These are phyloP conservation scores for Ceratotherium simum DNA, from an alignment of 2,113 vertebrate genomes.

Conservation along the genomic window DNA sequence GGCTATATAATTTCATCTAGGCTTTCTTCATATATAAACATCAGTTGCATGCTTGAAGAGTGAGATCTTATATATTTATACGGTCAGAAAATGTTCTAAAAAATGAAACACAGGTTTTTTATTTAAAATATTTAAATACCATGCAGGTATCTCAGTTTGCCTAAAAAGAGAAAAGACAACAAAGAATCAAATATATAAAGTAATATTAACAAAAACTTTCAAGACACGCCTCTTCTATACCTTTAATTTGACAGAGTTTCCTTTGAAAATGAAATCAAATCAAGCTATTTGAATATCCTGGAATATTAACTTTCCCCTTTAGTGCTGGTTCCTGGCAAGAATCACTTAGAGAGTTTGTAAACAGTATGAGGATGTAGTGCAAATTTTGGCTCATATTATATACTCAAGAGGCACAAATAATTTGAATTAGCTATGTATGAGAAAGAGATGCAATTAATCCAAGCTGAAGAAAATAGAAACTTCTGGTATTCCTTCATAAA, in stretches of 20 bases:
- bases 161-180: background rate
- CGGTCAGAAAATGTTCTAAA: background rate
- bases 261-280: constrained; percentile 57
- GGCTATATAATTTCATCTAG: background rate
- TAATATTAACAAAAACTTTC: background rate
- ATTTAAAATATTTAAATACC: constrained; percentile 44
- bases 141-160: background rate
- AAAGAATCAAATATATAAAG: background rate
- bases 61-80: background rate
- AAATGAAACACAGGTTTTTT: background rate
- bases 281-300: constrained; percentile 27
- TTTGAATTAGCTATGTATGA: constrained; percentile 56
- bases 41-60: background rate
- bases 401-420: constrained; percentile 57
- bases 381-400: constrained; percentile 49
- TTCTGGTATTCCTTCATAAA: background rate
- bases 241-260: constrained; percentile 37
- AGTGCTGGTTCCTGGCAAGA: constrained; percentile 57
- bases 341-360: constrained; percentile 52
- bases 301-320: constrained; percentile 51
- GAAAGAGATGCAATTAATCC: constrained; percentile 30
- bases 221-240: background rate
- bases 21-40: background rate
- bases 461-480: constrained; percentile 29
- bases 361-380: constrained; percentile 38